A percentile compares a stretch with the other conserved stretches of the same genome.
Conservation (phyloP, 2,888 invertebrate species). For the Anthrax anthrax region DNA sequence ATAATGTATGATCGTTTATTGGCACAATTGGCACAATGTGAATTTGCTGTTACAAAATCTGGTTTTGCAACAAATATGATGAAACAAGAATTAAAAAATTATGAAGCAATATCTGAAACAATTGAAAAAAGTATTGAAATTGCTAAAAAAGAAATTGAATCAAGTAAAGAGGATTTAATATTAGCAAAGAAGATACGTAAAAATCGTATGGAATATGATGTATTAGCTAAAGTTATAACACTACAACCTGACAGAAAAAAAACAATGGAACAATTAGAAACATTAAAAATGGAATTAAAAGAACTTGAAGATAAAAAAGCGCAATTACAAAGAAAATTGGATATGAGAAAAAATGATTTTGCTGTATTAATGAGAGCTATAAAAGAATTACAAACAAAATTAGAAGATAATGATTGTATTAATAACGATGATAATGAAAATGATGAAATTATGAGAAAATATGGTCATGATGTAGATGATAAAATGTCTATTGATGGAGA, state of each 20-base stretch:
- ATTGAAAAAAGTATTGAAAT: constrained; percentile 66
- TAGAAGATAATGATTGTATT: constrained; percentile 39
- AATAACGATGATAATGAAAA: constrained; percentile 12
- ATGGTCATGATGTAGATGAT: constrained; percentile 9
- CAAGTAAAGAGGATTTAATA: constrained; percentile 64
- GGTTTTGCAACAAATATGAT: constrained; percentile 68
- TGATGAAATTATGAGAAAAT: constrained; percentile 4
- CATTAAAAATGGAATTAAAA: constrained; percentile 57
- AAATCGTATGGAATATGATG: constrained; percentile 86
- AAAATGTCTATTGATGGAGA: constrained; percentile 3
- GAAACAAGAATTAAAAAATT: constrained; percentile 67
- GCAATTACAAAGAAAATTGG: constrained; percentile 60
- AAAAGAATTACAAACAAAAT: constrained; percentile 64
- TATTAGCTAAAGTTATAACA: constrained; percentile 78
- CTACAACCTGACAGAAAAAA: constrained; percentile 80
- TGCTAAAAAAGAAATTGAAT: constrained; percentile 67
- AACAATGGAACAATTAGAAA: constrained; percentile 51
- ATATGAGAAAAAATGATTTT: constrained; percentile 76
- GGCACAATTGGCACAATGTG: constrained; percentile 71
- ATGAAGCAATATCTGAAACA: constrained; percentile 58
- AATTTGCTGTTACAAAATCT: constrained; percentile 75
- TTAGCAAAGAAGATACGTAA: constrained; percentile 77
- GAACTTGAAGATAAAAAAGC: constrained; percentile 55
- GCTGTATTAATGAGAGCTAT: constrained; percentile 77
- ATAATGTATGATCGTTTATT: constrained; percentile 64